A percentile compares a stretch with the other conserved stretches of the same genome.
phyloP scores from a whole-genome alignment of 2,797 vertebrate species.

The Danio kyathit region DNA sequence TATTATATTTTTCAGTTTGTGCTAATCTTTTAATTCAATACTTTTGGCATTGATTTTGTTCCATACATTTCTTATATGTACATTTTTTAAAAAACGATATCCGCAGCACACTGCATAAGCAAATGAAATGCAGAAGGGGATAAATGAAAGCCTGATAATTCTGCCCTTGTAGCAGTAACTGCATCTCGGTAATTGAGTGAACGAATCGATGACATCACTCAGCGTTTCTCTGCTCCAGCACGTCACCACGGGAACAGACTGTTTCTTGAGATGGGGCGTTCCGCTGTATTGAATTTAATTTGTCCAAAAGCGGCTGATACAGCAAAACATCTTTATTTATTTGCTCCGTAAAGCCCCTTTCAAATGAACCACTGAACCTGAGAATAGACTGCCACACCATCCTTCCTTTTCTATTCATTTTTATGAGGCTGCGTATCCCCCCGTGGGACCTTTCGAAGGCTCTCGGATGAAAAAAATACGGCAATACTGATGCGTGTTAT shows the following conservation, averaged over 20 bases:
- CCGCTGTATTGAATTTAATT: conserved; percentile 69
- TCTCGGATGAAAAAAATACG: background rate
- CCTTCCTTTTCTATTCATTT: conserved; percentile 53
- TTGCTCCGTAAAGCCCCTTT: conserved; percentile 64
- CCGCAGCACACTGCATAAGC: background rate
- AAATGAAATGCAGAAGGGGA: too few species aligned
- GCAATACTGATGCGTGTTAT: conserved; percentile 14
- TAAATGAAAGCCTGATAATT: background rate
- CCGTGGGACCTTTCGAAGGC: conserved; percentile 23
- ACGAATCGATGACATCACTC: conserved; percentile 4
- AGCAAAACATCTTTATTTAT: conserved; percentile 71
- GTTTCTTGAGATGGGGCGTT: conserved; percentile 55
- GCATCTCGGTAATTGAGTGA: background rate
- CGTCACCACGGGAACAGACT: conserved; percentile 43
- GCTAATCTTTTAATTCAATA: too few species aligned
- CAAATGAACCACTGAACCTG: conserved; percentile 67
- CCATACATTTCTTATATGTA: too few species aligned
- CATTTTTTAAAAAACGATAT: too few species aligned
- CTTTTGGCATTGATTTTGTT: too few species aligned
- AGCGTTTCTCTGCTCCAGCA: conserved; percentile 24
- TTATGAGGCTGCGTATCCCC: conserved; percentile 40
- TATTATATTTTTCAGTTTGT: too few species aligned
- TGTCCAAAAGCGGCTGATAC: conserved; percentile 66
- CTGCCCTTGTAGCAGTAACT: background rate
- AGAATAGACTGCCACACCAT: conserved; percentile 58